These are phyloP conservation scores for Patella vulgata DNA, from an alignment of 1,140 invertebrate genomes.

Conservation along the genomic window DNA sequence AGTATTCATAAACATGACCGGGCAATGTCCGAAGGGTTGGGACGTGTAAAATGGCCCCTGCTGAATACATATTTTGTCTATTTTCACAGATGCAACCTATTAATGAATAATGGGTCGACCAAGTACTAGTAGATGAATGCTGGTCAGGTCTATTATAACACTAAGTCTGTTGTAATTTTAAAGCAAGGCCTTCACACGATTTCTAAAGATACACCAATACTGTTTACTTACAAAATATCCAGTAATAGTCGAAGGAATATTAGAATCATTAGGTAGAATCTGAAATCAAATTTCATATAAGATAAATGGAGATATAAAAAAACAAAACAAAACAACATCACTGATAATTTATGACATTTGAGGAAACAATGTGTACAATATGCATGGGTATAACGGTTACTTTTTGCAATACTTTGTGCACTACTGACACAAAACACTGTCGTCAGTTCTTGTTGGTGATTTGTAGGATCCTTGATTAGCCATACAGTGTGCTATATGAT, in stretches of 20 bases:
- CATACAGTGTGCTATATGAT: too few species aligned
- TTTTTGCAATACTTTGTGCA: too few species aligned
- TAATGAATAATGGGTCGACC: not conserved
- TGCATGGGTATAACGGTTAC: too few species aligned
- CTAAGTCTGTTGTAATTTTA: not conserved
- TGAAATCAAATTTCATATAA: conserved; percentile 5
- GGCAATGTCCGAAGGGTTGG: not conserved
- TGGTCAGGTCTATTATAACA: not conserved
- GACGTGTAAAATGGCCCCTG: too few species aligned
- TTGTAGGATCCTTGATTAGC: too few species aligned
- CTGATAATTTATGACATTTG: not conserved
- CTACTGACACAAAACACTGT: too few species aligned
- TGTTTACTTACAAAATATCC: conserved; percentile 29
- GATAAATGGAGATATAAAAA: not conserved
- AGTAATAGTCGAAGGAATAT: conserved; percentile 3
- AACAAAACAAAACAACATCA: not conserved
- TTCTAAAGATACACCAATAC: not conserved
- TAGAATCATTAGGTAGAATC: conserved; percentile 20
- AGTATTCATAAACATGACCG: not conserved
- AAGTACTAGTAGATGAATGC: not conserved
- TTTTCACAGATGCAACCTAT: not conserved
- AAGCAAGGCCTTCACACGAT: not conserved
- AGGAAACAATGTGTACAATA: not conserved
- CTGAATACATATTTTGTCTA: not conserved
- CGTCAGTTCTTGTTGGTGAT: too few species aligned